Evolutionary conservation across 2,797 vertebrate species (phyloP).

Genomic region (Lepus townsendii): DNA sequence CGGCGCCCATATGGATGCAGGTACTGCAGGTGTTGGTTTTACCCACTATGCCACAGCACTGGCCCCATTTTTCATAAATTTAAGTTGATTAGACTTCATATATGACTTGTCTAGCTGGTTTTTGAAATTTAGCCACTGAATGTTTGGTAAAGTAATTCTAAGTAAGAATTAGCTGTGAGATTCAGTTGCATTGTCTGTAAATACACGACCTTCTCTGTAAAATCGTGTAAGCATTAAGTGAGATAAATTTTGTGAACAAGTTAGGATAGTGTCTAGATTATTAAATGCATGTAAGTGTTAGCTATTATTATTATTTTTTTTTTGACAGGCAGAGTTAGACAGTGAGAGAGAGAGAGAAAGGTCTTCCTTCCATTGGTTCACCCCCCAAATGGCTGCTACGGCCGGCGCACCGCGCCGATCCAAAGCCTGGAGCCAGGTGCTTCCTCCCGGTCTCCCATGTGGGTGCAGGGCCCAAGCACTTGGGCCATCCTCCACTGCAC

Average conservation of each 20-base stretch:
- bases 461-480: no score
- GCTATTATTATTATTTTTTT: constrained; percentile 3
- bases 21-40: no score
- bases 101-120: neutral
- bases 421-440: no score
- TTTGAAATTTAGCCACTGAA: constrained; percentile 59
- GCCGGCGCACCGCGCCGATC: no score
- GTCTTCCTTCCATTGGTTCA: no score
- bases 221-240: constrained; percentile 24
- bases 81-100: constrained; percentile 39
- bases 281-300: constrained; percentile 11
- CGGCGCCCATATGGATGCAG: no score
- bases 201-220: constrained; percentile 6
- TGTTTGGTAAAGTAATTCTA: constrained; percentile 53
- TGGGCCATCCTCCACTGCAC: no score
- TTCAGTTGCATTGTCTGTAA: constrained; percentile 53
- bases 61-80: neutral
- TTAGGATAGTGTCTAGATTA: constrained; percentile 30
- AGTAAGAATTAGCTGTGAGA: constrained; percentile 26
- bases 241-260: constrained; percentile 46
- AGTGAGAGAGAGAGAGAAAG: no score
- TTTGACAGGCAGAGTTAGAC: no score
- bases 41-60: no score
- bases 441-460: no score
- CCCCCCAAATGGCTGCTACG: no score